phyloP scores from a whole-genome alignment of 2,113 vertebrate genomes.

The Thinocorus orbignyianus region DNA sequence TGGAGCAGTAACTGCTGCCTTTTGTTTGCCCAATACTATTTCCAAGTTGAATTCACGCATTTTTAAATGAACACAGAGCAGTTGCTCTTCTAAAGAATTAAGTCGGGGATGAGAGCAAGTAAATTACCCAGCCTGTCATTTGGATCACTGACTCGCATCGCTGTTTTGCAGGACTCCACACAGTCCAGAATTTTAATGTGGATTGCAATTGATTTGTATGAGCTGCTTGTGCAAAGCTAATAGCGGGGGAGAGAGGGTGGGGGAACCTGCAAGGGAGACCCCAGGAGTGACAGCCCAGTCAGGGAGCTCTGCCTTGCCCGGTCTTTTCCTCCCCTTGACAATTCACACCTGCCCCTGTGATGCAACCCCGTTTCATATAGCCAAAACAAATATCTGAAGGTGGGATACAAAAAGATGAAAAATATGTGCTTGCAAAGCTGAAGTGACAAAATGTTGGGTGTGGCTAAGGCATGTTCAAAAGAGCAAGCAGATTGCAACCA shows the following conservation, averaged over 20 bases:
- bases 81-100: conserved; percentile 68
- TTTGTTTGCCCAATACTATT: conserved; percentile 54
- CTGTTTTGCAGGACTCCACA: conserved; percentile 56
- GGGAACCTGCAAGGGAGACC: neutral
- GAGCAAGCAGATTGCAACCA: conserved; percentile 58
- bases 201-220: conserved; percentile 56
- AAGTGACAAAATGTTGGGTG: conserved; percentile 25
- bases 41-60: conserved; percentile 49
- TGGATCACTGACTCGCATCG: conserved; percentile 66
- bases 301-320: neutral
- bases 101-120: conserved; percentile 65
- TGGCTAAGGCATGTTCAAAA: conserved; percentile 50
- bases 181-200: conserved; percentile 58
- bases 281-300: neutral
- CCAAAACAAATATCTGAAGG: neutral
- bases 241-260: neutral
- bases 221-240: conserved; percentile 55
- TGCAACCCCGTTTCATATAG: neutral
- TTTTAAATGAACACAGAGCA: conserved; percentile 54
- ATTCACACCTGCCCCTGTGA: neutral
- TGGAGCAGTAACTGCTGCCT: conserved; percentile 54
- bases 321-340: neutral
- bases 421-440: conserved; percentile 56
- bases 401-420: conserved; percentile 53
- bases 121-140: conserved; percentile 64